phyloP scores from a whole-genome alignment of 2,797 vertebrate genomes.

The Anguilla obscura region DNA sequence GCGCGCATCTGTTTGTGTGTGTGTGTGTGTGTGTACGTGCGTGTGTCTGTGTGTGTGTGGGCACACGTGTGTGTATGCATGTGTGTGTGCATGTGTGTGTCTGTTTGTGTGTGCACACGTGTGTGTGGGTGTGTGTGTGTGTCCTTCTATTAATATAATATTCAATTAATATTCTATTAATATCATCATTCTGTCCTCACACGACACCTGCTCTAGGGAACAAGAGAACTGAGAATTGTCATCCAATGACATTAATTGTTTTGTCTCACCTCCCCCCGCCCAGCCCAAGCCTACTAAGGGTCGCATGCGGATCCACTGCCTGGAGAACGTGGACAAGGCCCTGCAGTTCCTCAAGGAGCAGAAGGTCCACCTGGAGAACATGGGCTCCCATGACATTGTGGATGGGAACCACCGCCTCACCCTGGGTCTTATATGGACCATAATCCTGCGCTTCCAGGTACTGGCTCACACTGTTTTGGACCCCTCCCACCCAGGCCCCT shows the following conservation, averaged over 20 bases:
- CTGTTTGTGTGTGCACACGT: too few species aligned
- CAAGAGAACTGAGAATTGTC: not conserved
- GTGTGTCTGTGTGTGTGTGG: too few species aligned
- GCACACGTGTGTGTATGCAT: too few species aligned
- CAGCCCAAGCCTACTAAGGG: slow-evolving; percentile 92
- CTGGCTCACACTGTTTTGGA: not conserved
- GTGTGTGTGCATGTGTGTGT: not conserved
- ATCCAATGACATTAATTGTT: not conserved
- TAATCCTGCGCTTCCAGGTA: slow-evolving; percentile 99
- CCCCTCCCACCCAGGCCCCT: too few species aligned
- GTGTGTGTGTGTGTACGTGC: too few species aligned
- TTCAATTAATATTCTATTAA: not conserved
- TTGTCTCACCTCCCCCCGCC: slow-evolving; percentile 46
- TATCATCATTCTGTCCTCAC: not conserved
- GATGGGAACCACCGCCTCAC: slow-evolving; percentile 93
- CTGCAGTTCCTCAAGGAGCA: slow-evolving; percentile 94
- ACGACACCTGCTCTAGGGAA: not conserved
- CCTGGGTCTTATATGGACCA: slow-evolving; percentile 94
- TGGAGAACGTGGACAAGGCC: slow-evolving; percentile 94
- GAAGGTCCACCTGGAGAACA: slow-evolving; percentile 90
- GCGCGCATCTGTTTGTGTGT: not conserved
- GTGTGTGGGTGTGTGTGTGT: too few species aligned
- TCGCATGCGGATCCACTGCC: slow-evolving; percentile 93
- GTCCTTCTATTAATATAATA: not conserved
- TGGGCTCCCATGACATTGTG: slow-evolving; percentile 94